Base-by-base conservation (phyloP, 1,140 invertebrate genomes). In the Euborellia annulipes region DNA sequence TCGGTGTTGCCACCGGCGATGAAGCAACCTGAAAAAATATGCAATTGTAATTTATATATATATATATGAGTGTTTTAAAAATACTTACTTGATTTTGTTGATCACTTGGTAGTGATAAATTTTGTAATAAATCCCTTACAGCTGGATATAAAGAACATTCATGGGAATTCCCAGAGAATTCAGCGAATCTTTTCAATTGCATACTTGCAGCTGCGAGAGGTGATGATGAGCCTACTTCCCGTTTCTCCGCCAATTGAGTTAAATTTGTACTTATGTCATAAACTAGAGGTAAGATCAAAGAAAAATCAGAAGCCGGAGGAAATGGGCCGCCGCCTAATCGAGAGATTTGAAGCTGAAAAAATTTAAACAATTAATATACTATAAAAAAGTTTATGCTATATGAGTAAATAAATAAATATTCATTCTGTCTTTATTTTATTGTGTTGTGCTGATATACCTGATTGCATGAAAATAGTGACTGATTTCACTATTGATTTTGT, bases 71-170 rank as follows among this genome's bases (percentile, higher is more conserved):
- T n/a, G n/a, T 20, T 19, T 21, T n/a, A n/a, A n/a, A n/a, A n/a
- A n/a, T n/a, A 43, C 3, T 32, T 34, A 45, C 41, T 27, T 47
- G 30, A 40, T 50, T 67, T 16, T 70, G 72, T 32, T 72, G 68
- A 50, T 84, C 81, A 4, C 73, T 73, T 32, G 82, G 81, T 36
- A 85, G 61, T 27, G 71, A 73, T 19, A 93, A 71, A 66, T 86
- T 89, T 11, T 76, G 71, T 3, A 93, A 62, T 36, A 94, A 65
- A 62, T 93, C 87, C 51, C 85, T 71, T 23, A 95, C 78, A 18
- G 88, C 85, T 8, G 85, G 84, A 64, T 85, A 91, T 27, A 93
- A 71, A 1, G 85, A 85, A 60, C 88, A 93, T 57, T 92, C 86
- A 11, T 70, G 66, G 49, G 70, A 70, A 51, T 71, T 69, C 47